A percentile compares a stretch with the other conserved stretches of the same genome.
Evolutionary conservation across 2,888 invertebrate genomes (phyloP).

Genomic region (Conistra vaccinii): DNA sequence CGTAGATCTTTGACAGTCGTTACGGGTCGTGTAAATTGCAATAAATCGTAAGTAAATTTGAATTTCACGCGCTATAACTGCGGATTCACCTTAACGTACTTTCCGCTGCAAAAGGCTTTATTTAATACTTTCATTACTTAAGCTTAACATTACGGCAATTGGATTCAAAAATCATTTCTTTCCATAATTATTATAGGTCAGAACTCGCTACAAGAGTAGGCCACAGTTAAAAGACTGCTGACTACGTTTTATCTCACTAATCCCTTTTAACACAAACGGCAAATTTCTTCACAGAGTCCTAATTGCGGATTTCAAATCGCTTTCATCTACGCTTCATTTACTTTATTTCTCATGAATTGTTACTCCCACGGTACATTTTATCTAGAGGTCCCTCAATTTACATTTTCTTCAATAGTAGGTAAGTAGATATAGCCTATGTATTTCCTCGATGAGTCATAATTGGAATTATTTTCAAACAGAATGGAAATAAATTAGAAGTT

Average conservation of each 20-base stretch:
- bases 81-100: too few relatives aligned
- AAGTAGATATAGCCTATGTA: neutral
- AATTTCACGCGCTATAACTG: too few relatives aligned
- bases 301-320: constrained; percentile 69
- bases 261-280: constrained; percentile 67
- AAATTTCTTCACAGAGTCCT: constrained; percentile 65
- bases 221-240: constrained; percentile 73
- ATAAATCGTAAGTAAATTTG: too few relatives aligned
- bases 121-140: neutral
- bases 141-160: neutral
- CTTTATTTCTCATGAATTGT: constrained; percentile 66
- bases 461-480: neutral
- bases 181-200: constrained; percentile 69
- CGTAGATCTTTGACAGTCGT: too few relatives aligned
- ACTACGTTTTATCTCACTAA: constrained; percentile 70
- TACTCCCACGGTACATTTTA: constrained; percentile 44
- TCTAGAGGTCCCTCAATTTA: constrained; percentile 32
- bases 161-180: constrained; percentile 49
- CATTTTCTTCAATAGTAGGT: neutral
- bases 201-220: constrained; percentile 60
- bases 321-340: constrained; percentile 71
- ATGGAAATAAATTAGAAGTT: neutral
- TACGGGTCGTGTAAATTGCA: too few relatives aligned
- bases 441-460: neutral
- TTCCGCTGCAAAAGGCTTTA: neutral